A percentile compares a stretch with the other conserved stretches of the same genome.
Evolutionary conservation across 2,113 vertebrate genomes (phyloP).

Genomic region (Capricornis sumatraensis): DNA sequence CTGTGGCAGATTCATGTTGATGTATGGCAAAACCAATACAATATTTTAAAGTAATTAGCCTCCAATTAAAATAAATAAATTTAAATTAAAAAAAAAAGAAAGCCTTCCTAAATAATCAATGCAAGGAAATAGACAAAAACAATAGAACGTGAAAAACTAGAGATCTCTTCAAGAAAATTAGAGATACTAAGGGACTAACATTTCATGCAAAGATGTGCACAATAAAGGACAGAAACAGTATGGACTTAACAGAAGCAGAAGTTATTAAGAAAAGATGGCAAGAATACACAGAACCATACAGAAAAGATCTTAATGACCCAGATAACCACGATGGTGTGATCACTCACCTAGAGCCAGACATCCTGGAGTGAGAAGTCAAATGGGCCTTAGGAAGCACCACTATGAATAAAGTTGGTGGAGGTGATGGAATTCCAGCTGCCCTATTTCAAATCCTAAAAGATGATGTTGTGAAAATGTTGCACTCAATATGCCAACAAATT

Average conservation of each 20-base stretch:
- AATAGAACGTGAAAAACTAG: not conserved
- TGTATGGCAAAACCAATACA: too few species aligned
- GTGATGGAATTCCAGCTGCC: not conserved
- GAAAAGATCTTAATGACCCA: not conserved
- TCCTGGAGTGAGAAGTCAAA: not conserved
- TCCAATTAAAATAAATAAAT: too few species aligned
- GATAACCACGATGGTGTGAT: not conserved
- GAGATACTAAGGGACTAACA: not conserved
- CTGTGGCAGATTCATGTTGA: too few species aligned
- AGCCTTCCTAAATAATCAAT: not conserved
- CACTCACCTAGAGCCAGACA: not conserved
- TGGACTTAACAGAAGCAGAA: not conserved
- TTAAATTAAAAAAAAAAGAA: not conserved
- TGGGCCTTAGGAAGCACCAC: not conserved
- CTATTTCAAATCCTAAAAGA: not conserved
- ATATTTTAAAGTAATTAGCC: too few species aligned
- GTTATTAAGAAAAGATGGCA: not conserved
- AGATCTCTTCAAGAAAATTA: not conserved
- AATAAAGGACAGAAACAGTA: not conserved
- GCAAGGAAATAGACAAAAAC: not conserved
- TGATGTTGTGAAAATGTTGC: not conserved
- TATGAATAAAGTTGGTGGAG: not conserved
- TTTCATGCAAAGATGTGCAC: not conserved
- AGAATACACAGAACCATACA: not conserved
- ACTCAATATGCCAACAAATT: not conserved